Conservation (phyloP, 2,888 invertebrate species). For the Drosophila multiciliata region DNA sequence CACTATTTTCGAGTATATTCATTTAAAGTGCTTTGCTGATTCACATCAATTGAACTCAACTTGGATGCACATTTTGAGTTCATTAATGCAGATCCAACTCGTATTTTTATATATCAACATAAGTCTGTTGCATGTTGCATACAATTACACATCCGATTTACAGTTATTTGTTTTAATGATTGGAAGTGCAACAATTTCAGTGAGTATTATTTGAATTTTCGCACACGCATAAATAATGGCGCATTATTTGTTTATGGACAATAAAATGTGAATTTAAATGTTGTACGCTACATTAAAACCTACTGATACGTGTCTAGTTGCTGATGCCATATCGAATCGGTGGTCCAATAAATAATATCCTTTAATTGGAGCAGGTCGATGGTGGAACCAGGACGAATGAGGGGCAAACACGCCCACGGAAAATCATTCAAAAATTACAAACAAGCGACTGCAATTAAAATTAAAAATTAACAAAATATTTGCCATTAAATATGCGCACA, state of each 20-base stretch:
- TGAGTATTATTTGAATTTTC: slow-evolving; percentile 48
- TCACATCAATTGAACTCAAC: background rate
- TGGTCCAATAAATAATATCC: slow-evolving; percentile 59
- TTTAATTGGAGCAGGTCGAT: slow-evolving; percentile 47
- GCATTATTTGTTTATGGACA: slow-evolving; percentile 22
- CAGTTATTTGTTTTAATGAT: slow-evolving; percentile 9
- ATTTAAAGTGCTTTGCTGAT: background rate
- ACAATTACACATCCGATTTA: slow-evolving; percentile 26
- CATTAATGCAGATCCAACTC: background rate
- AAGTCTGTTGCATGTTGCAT: background rate
- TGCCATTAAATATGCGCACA: slow-evolving; percentile 38
- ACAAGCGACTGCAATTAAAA: slow-evolving; percentile 78
- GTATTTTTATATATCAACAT: background rate
- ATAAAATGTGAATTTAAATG: slow-evolving; percentile 33
- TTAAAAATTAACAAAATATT: slow-evolving; percentile 78
- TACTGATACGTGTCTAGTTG: slow-evolving; percentile 5
- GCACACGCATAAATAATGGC: slow-evolving; percentile 51
- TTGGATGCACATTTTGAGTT: background rate
- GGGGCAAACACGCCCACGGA: slow-evolving; percentile 20
- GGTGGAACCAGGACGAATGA: slow-evolving; percentile 15
- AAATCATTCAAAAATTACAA: slow-evolving; percentile 72
- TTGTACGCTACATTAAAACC: slow-evolving; percentile 20
- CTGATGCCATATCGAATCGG: slow-evolving; percentile 14
- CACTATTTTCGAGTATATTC: background rate
- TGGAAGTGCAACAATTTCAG: slow-evolving; percentile 3